Evolutionary conservation across 2,113 vertebrate genomes (phyloP), one percentile per base, ranked within the genome.

Genomic region (Jacana jacana): DNA sequence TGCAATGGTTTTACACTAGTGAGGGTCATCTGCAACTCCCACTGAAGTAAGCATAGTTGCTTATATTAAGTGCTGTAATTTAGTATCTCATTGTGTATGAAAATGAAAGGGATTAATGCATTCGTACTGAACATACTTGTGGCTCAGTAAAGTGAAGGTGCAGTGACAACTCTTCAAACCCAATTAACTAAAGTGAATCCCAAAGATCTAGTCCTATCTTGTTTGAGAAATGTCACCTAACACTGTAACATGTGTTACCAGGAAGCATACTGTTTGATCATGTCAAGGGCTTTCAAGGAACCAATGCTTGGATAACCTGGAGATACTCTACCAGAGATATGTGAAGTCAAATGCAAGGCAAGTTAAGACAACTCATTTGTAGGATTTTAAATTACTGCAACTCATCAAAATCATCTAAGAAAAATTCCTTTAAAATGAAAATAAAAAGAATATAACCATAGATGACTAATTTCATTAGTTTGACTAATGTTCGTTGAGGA

Each of bases 381-480:
- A 82, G 57, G 52, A 31, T 46, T 80, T 85, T 51, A 66, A 89
- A 88, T 89, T n/a, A 63, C 63, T 30, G 64, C 25, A 80, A 77
- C 78, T 70, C 81, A 63, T 57, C 44, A 11, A 88, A 91, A 85
- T 61, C 2, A 61, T 54, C n/a, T 40, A 76, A 72, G 70, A 85
- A 89, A 82, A 89, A 33, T 10, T 58, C 58, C 13, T 83, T 76
- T 33, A 77, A 91, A 96, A 87, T 72, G 66, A 82, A 92, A 95
- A 91, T 66, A 64, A 75, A 89, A 83, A 63, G 37, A 70, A 72
- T 89, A 69, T 25, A 40, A 88, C 87, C 75, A 63, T 33, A 80
- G 71, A 95, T 95, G 87, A 96, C 79, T 93, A 96, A 96, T 95
- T 96, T 91, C 63, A 91, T 91, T 96, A 91, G 87, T 94, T 89